Evolutionary conservation across 1,140 invertebrate species (phyloP).

Genomic region (Eulimnadia texana): DNA sequence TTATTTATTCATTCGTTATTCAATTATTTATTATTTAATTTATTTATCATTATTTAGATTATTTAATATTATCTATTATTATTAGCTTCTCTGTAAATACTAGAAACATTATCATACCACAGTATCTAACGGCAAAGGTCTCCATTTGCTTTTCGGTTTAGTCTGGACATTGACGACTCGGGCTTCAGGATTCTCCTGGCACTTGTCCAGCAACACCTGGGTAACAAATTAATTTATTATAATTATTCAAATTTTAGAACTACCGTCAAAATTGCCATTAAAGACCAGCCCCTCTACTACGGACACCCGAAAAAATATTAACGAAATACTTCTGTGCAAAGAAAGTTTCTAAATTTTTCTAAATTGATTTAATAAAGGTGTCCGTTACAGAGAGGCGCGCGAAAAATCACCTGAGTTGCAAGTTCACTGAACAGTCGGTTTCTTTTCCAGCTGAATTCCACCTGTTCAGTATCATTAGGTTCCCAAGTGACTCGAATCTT

Average conservation of each 20-base stretch:
- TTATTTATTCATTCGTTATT: no score
- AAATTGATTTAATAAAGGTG: no score
- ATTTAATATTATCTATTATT: slow-evolving; percentile 9
- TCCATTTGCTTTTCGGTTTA: slow-evolving; percentile 91
- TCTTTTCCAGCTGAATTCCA: slow-evolving; percentile 83
- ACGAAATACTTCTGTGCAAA: no score
- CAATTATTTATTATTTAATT: no score
- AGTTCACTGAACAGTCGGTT: slow-evolving; percentile 75
- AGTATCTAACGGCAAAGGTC: slow-evolving; percentile 88
- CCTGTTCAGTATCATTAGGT: slow-evolving; percentile 23
- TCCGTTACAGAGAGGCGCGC: no score
- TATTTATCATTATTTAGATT: no score
- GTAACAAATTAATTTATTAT: slow-evolving; percentile 25
- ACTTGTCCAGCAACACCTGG: slow-evolving; percentile 28
- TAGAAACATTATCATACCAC: slow-evolving; percentile 50
- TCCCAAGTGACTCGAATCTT: slow-evolving; percentile 47
- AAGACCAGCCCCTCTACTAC: no score
- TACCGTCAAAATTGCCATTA: no score
- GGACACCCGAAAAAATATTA: no score
- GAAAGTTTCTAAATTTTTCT: no score
- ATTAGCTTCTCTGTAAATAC: slow-evolving; percentile 12
- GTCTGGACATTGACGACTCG: slow-evolving; percentile 61
- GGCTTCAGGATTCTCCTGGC: slow-evolving; percentile 56
- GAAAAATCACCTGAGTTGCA: slow-evolving; percentile 53
- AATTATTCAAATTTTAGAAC: neutral